Evolutionary conservation across 2,888 invertebrate genomes (phyloP), one percentile per base, ranked within the genome.

Genomic region (Malacosoma neustria): DNA sequence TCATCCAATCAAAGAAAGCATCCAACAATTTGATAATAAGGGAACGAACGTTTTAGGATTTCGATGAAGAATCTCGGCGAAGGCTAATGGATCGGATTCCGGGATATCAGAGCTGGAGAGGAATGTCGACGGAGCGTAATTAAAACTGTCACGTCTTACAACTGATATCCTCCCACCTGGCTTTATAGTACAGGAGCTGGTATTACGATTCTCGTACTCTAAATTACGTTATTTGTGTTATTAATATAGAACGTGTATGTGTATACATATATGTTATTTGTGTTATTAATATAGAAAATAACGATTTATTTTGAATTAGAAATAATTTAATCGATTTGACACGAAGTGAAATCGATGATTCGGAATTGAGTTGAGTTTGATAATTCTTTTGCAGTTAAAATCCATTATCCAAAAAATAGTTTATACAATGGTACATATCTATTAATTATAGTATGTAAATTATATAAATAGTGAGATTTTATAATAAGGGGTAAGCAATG

Each of bases 51-150:
- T 43, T 41, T 47, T 46, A 45, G 46, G 51, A 45, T 49, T 51
- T 59, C 58, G 47, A 54, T 47, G 53, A 71, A 72, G 73, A 70
- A 72, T 70, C 60, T 62, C 53, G 53, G 50, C 42, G 45, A 41
- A 43, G 61, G 73, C 71, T 72, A 74, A 75, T 76, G 60, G 70
- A 69, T 64, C 58, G 66, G 72, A 76, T 76, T 74, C 73, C 73
- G 54, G 48, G 60, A 53, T 48, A 48, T 45, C 52, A 51, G 55
- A 48, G 51, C 49, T 50, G 51, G 57, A 36, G 49, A 49, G 75
- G 75, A 73, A 75, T 75, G 70, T 57, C 72, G 70, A 73, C 73
- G 64, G 59, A 57, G 55, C 66, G 73, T 74, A 75, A 76, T 76
- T 76, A 76, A 76, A 75, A 72, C 69, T 72, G 72, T 67, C 72